phyloP scores from a whole-genome alignment of 2,888 invertebrate species.

The Ornithoptera alexandrae region DNA sequence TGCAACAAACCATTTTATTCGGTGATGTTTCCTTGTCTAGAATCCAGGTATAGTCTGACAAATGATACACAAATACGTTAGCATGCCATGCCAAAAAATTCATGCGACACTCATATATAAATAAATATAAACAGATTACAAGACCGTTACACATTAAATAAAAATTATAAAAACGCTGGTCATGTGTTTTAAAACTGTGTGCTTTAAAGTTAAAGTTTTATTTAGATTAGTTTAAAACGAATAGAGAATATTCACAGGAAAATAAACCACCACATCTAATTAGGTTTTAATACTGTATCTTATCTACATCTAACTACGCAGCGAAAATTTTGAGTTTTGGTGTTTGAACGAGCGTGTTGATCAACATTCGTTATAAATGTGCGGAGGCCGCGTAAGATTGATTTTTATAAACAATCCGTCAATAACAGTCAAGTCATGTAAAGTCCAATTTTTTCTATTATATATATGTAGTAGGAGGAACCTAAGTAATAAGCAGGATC shows the following conservation, averaged over 20 bases:
- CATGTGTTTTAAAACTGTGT: not conserved
- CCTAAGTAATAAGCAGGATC: too few species aligned
- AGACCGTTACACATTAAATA: constrained; percentile 7
- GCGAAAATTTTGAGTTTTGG: constrained; percentile 25
- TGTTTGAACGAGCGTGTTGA: constrained; percentile 27
- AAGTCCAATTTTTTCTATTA: too few species aligned
- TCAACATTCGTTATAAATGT: constrained; percentile 23
- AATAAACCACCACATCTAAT: constrained; percentile 31
- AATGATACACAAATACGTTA: constrained; percentile 74
- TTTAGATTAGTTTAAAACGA: constrained; percentile 12
- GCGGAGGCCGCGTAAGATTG: constrained; percentile 6
- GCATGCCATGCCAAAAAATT: constrained; percentile 74
- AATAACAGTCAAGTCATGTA: too few species aligned
- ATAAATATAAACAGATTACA: constrained; percentile 26
- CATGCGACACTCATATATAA: constrained; percentile 64
- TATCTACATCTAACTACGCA: constrained; percentile 31
- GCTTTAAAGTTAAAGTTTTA: constrained; percentile 1
- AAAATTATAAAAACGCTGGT: constrained; percentile 17
- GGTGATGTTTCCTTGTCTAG: constrained; percentile 73
- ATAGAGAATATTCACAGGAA: constrained; percentile 22
- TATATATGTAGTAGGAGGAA: too few species aligned
- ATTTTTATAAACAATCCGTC: too few species aligned
- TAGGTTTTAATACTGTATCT: constrained; percentile 25
- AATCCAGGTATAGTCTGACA: constrained; percentile 79
- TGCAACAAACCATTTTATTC: constrained; percentile 74